Percentiles rank a stretch among this genome's conserved stretches.
phyloP scores from a whole-genome alignment of 2,888 invertebrate species.

The Athrips mouffetella region DNA sequence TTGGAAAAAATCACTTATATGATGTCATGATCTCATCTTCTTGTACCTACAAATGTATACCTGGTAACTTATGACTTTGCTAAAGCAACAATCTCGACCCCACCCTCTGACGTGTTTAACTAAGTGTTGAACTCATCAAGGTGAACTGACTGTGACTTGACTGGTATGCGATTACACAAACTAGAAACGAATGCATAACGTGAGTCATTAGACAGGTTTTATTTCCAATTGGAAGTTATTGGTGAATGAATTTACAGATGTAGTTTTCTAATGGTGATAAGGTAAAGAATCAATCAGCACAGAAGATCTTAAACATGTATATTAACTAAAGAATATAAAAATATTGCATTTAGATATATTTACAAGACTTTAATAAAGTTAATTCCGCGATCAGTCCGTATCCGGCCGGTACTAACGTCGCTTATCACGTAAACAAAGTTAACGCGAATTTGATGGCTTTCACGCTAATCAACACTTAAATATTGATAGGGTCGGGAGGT shows the following conservation, averaged over 20 bases:
- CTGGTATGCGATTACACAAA: not conserved
- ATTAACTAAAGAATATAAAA: conserved; percentile 38
- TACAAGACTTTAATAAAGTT: conserved; percentile 40
- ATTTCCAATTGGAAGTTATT: too few species aligned
- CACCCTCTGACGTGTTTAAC: too few species aligned
- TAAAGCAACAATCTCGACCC: too few species aligned
- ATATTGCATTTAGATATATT: conserved; percentile 49
- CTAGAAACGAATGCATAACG: conserved; percentile 1
- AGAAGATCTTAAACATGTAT: conserved; percentile 36
- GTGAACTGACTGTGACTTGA: not conserved
- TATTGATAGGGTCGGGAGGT: conserved; percentile 63
- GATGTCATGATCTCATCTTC: not conserved
- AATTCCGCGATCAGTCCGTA: conserved; percentile 21
- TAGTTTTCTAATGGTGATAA: too few species aligned
- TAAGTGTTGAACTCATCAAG: conserved; percentile 1
- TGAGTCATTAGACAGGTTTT: not conserved
- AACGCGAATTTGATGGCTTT: conserved; percentile 2
- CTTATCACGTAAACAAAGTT: conserved; percentile 24
- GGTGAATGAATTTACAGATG: not conserved
- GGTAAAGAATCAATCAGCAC: conserved; percentile 22
- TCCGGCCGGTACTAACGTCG: conserved; percentile 6
- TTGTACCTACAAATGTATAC: too few species aligned
- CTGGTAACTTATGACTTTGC: too few species aligned
- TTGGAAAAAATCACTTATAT: too few species aligned
- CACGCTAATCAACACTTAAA: conserved; percentile 35